Percentiles rank a stretch among this genome's conserved stretches.
Conservation (phyloP, 2,113 vertebrate genomes). For the Corythornis vintsioides region DNA sequence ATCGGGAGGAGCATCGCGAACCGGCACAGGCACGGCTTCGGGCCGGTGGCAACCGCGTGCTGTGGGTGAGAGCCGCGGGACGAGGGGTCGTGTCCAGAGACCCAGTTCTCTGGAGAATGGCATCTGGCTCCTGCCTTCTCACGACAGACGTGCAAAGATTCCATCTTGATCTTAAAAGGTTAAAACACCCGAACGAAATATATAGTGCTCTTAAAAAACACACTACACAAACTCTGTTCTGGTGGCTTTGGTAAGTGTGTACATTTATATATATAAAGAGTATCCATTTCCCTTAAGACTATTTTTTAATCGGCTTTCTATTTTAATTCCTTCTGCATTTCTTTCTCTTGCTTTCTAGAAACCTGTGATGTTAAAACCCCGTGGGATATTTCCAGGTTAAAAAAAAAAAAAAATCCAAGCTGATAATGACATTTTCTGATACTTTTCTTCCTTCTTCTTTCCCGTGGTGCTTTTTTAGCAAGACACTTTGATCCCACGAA, state of each 20-base stretch:
- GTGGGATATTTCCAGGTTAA: not conserved
- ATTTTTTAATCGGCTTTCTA: not conserved
- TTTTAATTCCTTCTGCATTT: not conserved
- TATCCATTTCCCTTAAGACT: not conserved
- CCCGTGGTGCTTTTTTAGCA: not conserved
- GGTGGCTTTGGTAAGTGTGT: not conserved
- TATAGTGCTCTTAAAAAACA: not conserved
- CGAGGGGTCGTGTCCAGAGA: not conserved
- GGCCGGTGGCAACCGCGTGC: not conserved
- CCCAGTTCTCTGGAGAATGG: not conserved
- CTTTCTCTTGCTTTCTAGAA: not conserved
- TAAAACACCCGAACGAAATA: not conserved
- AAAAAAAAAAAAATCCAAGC: not conserved
- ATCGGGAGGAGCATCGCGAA: not conserved
- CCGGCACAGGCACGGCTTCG: accelerated
- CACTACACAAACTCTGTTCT: not conserved
- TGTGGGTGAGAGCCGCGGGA: not conserved
- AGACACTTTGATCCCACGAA: not conserved
- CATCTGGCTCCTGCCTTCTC: not conserved
- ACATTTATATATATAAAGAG: not conserved
- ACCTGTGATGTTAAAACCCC: not conserved
- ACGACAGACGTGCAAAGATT: not conserved
- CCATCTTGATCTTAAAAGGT: not conserved
- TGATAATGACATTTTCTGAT: not conserved
- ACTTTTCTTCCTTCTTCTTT: no score